Conservation (phyloP, 37 sponge, comb jelly and placozoan species). For the Chondrosia reniformis region DNA sequence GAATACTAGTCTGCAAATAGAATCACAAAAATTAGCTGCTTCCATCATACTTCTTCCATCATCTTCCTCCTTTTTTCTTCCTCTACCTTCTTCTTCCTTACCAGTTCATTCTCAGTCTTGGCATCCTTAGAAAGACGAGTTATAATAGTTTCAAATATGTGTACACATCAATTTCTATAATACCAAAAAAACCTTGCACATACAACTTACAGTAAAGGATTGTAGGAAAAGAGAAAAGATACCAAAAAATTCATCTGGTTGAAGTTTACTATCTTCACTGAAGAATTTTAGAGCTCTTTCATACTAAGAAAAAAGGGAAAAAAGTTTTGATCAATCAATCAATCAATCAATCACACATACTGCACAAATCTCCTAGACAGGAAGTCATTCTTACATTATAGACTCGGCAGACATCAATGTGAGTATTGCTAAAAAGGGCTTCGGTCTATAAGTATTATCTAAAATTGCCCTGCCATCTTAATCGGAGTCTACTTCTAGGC, state of each 20-base stretch:
- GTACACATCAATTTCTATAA: too few species aligned
- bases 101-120: constrained; percentile 15
- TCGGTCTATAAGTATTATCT: too few species aligned
- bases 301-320: constrained; percentile 21
- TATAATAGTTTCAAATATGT: too few species aligned
- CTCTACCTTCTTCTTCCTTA: constrained; percentile 5
- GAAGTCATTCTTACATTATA: too few species aligned
- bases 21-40: not conserved
- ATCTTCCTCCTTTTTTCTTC: constrained; percentile 4
- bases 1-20: not conserved
- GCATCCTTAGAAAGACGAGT: not conserved
- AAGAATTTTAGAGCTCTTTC: constrained; percentile 47
- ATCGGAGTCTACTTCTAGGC: too few species aligned
- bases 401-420: too few species aligned
- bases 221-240: constrained; percentile 63
- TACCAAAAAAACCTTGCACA: too few species aligned
- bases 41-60: constrained; percentile 5
- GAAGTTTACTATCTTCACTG: constrained; percentile 63
- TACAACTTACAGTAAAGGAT: constrained; percentile 56
- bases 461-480: too few species aligned
- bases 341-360: too few species aligned
- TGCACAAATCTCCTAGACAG: too few species aligned
- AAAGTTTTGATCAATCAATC: too few species aligned
- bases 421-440: too few species aligned
- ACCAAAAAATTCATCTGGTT: constrained; percentile 75